phyloP scores from a whole-genome alignment of 1,140 invertebrate species.

The Tenebrio molitor region DNA sequence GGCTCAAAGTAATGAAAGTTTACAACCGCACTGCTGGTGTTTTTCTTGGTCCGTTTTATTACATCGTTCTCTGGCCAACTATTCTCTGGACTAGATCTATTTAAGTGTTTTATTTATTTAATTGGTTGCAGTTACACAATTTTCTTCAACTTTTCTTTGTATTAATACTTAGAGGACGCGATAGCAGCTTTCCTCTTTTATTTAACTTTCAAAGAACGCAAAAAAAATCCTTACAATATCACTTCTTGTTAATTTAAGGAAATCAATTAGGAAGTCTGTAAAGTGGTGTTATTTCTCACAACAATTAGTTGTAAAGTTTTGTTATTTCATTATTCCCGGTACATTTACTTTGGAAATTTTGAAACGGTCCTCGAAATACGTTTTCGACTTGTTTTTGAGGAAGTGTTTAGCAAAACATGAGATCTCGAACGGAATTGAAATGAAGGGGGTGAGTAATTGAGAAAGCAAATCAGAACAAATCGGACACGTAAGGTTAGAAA shows the following conservation, averaged over 20 bases:
- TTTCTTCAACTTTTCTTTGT: slow-evolving; percentile 21
- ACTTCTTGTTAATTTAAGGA: slow-evolving; percentile 30
- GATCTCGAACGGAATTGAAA: slow-evolving; percentile 36
- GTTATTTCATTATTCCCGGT: slow-evolving; percentile 26
- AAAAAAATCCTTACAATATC: slow-evolving; percentile 14
- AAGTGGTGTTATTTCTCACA: slow-evolving; percentile 37
- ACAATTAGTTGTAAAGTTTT: slow-evolving; percentile 34
- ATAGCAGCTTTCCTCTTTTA: background rate
- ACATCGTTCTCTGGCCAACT: slow-evolving; percentile 39
- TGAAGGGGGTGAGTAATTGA: background rate
- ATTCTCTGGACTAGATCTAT: slow-evolving; percentile 45
- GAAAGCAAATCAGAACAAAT: slow-evolving; percentile 58
- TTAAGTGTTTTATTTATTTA: slow-evolving; percentile 50
- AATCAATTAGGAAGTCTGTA: slow-evolving; percentile 32
- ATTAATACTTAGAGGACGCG: slow-evolving; percentile 14
- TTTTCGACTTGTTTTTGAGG: background rate
- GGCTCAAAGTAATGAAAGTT: slow-evolving; percentile 49
- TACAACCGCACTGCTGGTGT: slow-evolving; percentile 45
- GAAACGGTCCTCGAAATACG: background rate
- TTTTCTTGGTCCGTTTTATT: slow-evolving; percentile 49
- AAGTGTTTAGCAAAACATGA: background rate
- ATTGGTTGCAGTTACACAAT: slow-evolving; percentile 49
- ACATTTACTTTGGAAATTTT: slow-evolving; percentile 35
- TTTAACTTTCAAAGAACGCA: background rate
- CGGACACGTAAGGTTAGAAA: slow-evolving; percentile 52